Conservation (phyloP, 1,140 invertebrate genomes). For the Tribolium madens region DNA sequence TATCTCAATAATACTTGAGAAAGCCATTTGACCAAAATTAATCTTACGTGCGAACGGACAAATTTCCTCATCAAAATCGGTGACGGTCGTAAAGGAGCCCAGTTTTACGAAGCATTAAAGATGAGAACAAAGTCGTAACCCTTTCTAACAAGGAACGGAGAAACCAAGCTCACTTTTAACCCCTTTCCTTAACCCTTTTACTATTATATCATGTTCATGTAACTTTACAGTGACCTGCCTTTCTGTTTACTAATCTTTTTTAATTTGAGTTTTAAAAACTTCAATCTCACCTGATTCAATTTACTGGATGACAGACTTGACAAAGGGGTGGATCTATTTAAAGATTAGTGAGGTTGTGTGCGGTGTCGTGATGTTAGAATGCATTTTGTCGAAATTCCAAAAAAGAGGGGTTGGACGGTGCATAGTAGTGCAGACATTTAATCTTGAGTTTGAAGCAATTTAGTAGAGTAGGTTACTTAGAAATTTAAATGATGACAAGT, state of each 20-base stretch:
- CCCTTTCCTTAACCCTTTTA: conserved; percentile 24
- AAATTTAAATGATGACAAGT: conserved; percentile 38
- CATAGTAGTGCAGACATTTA: conserved; percentile 5
- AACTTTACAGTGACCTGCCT: conserved; percentile 20
- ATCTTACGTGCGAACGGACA: conserved; percentile 51
- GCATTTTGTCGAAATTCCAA: not conserved
- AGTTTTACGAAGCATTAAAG: conserved; percentile 52
- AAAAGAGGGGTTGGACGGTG: not conserved
- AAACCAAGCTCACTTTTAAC: conserved; percentile 36
- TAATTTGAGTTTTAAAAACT: conserved; percentile 1
- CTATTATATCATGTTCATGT: conserved; percentile 14
- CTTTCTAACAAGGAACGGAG: conserved; percentile 44
- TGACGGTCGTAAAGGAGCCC: conserved; percentile 48
- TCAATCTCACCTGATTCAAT: conserved; percentile 11
- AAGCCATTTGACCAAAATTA: conserved; percentile 50
- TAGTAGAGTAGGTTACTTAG: conserved; percentile 31
- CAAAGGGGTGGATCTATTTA: not conserved
- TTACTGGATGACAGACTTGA: not conserved
- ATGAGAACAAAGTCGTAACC: conserved; percentile 52
- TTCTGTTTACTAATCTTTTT: conserved; percentile 38
- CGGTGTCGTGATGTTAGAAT: not conserved
- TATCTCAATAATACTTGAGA: conserved; percentile 44
- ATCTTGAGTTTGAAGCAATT: conserved; percentile 29
- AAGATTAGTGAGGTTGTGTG: not conserved
- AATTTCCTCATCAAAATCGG: conserved; percentile 51